Evolutionary conservation across 2,797 vertebrate species (phyloP).

Genomic region (Numenius phaeopus): DNA sequence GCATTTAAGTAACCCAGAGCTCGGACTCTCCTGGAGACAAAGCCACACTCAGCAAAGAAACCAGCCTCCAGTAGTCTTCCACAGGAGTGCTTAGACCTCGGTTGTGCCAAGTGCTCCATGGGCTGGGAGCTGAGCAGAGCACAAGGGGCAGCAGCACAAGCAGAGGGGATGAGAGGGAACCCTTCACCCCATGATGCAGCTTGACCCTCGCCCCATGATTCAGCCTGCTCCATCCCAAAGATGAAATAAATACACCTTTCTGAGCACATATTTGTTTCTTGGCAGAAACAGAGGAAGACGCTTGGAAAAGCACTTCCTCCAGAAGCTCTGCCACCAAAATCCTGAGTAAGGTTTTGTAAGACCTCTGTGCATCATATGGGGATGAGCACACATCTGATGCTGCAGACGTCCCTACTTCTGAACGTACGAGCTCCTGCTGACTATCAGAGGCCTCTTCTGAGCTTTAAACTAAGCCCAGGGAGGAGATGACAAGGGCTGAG

Average conservation of each 20-base stretch:
- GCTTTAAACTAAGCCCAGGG: not conserved
- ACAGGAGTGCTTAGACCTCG: accelerated
- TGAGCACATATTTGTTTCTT: accelerated
- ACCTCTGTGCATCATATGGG: accelerated
- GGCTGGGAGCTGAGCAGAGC: not conserved
- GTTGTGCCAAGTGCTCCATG: not conserved
- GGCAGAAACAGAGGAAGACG: accelerated
- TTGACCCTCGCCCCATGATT: accelerated
- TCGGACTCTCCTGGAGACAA: not conserved
- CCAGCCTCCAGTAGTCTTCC: not conserved
- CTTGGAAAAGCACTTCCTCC: not conserved
- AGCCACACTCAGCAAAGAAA: not conserved
- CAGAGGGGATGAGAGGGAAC: not conserved
- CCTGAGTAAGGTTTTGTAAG: not conserved
- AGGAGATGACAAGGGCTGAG: not conserved
- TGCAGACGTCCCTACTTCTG: not conserved
- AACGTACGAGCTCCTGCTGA: not conserved
- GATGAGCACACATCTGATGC: not conserved
- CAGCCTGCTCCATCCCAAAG: not conserved
- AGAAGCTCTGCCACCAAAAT: not conserved
- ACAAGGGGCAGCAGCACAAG: accelerated
- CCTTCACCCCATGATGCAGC: accelerated
- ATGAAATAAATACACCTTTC: not conserved
- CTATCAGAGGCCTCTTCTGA: not conserved
- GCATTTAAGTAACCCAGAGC: not conserved